Percentiles rank a stretch among this genome's conserved stretches.
Evolutionary conservation across 92 coral and sea anemone species (phyloP).

Genomic region (Umimayanthus chanpuru): DNA sequence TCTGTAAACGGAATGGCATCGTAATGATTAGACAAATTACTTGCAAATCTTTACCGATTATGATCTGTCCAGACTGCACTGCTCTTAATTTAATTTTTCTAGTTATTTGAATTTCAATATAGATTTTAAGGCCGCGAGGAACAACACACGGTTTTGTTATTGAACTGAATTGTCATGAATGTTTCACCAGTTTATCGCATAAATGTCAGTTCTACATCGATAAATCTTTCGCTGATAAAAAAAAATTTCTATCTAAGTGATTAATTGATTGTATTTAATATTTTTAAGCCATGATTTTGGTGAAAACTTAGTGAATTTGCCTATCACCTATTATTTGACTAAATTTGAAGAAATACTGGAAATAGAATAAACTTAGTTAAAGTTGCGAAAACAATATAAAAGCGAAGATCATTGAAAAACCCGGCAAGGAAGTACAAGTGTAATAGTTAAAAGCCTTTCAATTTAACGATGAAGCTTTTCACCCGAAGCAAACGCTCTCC

Average conservation of each 20-base stretch:
- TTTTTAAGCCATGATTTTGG: no score
- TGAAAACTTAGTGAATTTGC: no score
- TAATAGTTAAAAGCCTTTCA: no score
- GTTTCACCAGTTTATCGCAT: not conserved
- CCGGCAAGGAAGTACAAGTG: no score
- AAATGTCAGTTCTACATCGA: not conserved
- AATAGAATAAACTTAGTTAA: no score
- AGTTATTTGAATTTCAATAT: slow-evolving; percentile 10
- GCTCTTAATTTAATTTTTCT: slow-evolving; percentile 24
- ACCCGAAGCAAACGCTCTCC: no score
- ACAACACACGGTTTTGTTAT: not conserved
- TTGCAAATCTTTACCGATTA: not conserved
- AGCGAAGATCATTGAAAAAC: no score
- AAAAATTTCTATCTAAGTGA: not conserved
- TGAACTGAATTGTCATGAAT: not conserved
- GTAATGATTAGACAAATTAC: not conserved
- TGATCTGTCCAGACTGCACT: slow-evolving; percentile 25
- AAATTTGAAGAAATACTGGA: no score
- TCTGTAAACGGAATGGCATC: not conserved
- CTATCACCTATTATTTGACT: no score
- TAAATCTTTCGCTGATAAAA: not conserved
- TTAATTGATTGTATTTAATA: not conserved
- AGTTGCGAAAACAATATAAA: no score
- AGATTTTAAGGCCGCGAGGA: not conserved
- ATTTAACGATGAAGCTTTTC: no score